These are phyloP conservation scores for Parthenolecanium corni DNA, from an alignment of 2,888 invertebrate genomes.

Conservation along the genomic window DNA sequence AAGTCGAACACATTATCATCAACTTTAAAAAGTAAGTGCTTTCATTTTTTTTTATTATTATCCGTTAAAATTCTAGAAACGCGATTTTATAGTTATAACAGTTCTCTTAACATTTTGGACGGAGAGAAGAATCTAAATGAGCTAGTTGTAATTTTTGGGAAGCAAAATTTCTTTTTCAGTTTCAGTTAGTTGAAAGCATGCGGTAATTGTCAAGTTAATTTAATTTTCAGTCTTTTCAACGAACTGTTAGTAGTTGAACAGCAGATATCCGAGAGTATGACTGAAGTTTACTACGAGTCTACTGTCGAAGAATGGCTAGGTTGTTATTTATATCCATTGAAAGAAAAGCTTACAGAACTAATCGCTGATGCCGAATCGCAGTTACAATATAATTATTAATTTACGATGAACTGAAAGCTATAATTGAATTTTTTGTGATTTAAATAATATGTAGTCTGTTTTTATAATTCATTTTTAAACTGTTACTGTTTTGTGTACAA, in stretches of 20 bases:
- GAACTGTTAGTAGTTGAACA: conserved; percentile 46
- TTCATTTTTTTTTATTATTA: conserved; percentile 3
- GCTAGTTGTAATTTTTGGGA: too few species aligned
- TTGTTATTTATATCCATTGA: conserved; percentile 45
- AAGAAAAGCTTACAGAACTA: conserved; percentile 17
- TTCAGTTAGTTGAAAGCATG: not conserved
- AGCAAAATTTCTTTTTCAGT: not conserved
- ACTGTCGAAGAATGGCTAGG: conserved; percentile 51
- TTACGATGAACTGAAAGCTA: not conserved
- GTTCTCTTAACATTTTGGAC: not conserved
- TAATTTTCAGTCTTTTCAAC: conserved; percentile 41
- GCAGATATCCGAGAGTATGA: conserved; percentile 45
- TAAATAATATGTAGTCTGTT: not conserved
- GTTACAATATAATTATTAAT: too few species aligned
- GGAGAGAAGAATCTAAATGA: not conserved
- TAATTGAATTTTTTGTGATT: not conserved
- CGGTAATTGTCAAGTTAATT: not conserved
- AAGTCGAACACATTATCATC: conserved; percentile 48
- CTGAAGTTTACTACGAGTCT: conserved; percentile 45
- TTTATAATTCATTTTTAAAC: too few species aligned
- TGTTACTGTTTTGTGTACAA: too few species aligned
- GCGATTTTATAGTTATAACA: not conserved
- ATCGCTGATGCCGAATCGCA: conserved; percentile 14
- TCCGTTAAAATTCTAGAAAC: not conserved
- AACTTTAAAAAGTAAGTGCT: conserved; percentile 48